These are phyloP conservation scores for Chrysomela aeneicollis DNA, from an alignment of 2,888 invertebrate genomes.

Conservation along the genomic window DNA sequence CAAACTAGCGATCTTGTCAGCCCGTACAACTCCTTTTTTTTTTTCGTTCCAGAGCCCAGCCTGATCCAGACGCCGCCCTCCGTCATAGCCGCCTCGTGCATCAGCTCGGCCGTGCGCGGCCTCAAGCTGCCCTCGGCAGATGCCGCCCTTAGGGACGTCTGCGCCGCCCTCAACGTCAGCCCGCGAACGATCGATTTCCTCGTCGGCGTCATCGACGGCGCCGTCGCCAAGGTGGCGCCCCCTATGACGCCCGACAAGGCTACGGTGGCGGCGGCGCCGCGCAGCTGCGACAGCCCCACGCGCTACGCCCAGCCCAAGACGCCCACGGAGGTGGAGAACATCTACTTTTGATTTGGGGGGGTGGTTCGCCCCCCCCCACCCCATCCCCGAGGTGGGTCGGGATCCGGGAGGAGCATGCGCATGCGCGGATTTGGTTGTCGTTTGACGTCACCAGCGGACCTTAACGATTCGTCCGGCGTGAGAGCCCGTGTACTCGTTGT, in stretches of 20 bases:
- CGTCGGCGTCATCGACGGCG: slow-evolving; percentile 68
- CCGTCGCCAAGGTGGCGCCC: slow-evolving; percentile 63
- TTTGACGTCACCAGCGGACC: no score
- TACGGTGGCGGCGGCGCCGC: not conserved
- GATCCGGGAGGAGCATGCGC: no score
- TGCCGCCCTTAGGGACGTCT: slow-evolving; percentile 57
- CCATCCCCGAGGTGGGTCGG: no score
- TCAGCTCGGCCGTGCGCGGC: slow-evolving; percentile 74
- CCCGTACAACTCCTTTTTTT: no score
- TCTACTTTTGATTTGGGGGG: slow-evolving; percentile 54
- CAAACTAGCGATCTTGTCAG: no score
- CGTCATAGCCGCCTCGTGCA: slow-evolving; percentile 73
- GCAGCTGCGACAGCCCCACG: slow-evolving; percentile 54
- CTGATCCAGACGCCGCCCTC: slow-evolving; percentile 76
- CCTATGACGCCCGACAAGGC: slow-evolving; percentile 43
- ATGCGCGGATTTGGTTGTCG: no score
- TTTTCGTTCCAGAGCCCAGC: slow-evolving; percentile 70
- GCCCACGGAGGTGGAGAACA: slow-evolving; percentile 60
- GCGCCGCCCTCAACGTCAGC: slow-evolving; percentile 63
- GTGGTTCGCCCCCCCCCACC: no score
- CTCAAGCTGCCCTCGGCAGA: slow-evolving; percentile 62
- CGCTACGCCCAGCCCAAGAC: slow-evolving; percentile 61
- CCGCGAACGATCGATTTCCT: slow-evolving; percentile 65
- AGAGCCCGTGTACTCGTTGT: no score
- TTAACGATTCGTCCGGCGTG: no score